phyloP scores from a whole-genome alignment of 2,888 invertebrate genomes.

The Campoletis raptor region DNA sequence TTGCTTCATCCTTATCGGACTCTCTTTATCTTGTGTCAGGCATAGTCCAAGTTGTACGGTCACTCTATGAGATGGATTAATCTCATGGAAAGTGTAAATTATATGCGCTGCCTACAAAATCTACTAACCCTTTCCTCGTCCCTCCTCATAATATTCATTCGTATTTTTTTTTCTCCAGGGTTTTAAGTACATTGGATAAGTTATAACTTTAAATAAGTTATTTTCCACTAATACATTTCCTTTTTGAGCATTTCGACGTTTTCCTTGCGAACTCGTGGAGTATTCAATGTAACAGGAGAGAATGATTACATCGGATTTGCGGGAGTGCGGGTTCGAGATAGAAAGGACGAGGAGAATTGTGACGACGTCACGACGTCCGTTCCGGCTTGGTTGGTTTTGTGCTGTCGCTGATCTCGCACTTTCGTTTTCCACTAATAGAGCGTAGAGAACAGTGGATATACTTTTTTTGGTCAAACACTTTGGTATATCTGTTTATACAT shows the following conservation, averaged over 20 bases:
- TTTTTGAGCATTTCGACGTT: conserved; percentile 49
- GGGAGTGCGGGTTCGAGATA: conserved; percentile 46
- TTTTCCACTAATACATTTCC: not conserved
- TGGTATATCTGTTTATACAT: conserved; percentile 2
- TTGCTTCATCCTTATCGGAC: not conserved
- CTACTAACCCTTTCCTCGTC: not conserved
- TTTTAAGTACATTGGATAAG: not conserved
- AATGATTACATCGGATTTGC: conserved; percentile 64
- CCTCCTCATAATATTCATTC: not conserved
- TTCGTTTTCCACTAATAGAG: conserved; percentile 69
- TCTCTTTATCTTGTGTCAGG: conserved; percentile 22
- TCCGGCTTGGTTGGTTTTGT: conserved; percentile 63
- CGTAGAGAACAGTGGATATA: conserved; percentile 59
- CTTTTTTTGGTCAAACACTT: conserved; percentile 54
- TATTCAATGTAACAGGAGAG: conserved; percentile 38
- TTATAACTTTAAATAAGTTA: not conserved
- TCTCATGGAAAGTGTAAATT: conserved; percentile 80
- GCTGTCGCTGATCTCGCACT: conserved; percentile 67
- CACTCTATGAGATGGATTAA: conserved; percentile 78
- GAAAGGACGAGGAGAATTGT: conserved; percentile 67
- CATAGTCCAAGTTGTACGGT: conserved; percentile 73
- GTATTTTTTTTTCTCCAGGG: not conserved
- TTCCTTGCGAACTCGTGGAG: conserved; percentile 23
- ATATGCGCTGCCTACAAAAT: conserved; percentile 54
- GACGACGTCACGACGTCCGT: conserved; percentile 67